A percentile compares a stretch with the other conserved stretches of the same genome.
Evolutionary conservation across 2,113 vertebrate species (phyloP).

Genomic region (Actenoides lindsayi): DNA sequence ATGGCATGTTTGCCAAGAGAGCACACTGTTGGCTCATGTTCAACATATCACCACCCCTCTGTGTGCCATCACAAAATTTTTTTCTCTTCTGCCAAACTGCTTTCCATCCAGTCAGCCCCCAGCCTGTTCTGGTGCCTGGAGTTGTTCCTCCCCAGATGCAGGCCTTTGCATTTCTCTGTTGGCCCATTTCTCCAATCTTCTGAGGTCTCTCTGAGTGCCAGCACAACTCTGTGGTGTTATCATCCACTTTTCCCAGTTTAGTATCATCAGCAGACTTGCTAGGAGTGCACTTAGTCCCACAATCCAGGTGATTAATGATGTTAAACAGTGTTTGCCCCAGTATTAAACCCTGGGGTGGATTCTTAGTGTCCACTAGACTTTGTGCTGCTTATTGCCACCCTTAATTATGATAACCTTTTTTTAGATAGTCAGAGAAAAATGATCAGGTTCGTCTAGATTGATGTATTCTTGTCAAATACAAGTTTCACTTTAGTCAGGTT

Average conservation of each 20-base stretch:
- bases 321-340: neutral
- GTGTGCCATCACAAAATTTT: neutral
- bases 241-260: neutral
- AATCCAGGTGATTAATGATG: neutral
- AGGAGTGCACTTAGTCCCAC: neutral
- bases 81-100: neutral
- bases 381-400: neutral
- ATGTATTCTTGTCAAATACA: neutral
- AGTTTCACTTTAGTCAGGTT: neutral
- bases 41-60: neutral
- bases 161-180: neutral
- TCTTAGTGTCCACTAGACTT: neutral
- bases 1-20: neutral
- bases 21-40: neutral
- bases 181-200: neutral
- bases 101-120: neutral
- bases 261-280: neutral
- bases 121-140: neutral
- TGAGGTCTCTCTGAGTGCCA: neutral
- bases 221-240: neutral
- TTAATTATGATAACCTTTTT: neutral
- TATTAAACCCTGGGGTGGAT: neutral
- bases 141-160: neutral
- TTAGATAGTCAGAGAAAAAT: neutral
- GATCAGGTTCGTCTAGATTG: neutral